A percentile compares a stretch with the other conserved stretches of the same genome.
phyloP scores from a whole-genome alignment of 2,113 vertebrate genomes.

The Lophius piscatorius region DNA sequence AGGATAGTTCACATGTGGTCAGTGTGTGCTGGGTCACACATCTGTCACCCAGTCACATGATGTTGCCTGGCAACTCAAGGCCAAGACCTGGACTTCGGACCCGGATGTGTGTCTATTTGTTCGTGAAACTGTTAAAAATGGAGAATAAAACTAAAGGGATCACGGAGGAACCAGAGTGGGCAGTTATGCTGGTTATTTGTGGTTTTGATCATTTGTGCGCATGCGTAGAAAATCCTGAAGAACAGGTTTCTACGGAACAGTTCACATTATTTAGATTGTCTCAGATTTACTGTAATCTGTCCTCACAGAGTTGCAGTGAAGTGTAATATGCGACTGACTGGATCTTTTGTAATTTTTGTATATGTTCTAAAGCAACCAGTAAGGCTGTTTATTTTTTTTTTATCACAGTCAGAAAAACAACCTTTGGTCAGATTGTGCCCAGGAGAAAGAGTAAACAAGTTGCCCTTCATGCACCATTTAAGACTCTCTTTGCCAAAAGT shows the following conservation, averaged over 20 bases:
- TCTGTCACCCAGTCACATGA: constrained; percentile 50
- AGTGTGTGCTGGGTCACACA: constrained; percentile 15
- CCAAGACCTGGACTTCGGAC: constrained; percentile 50
- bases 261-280: neutral
- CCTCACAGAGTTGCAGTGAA: neutral
- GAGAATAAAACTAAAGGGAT: neutral
- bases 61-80: constrained; percentile 43
- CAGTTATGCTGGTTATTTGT: constrained; percentile 24
- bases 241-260: constrained; percentile 10
- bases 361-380: neutral
- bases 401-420: constrained; percentile 2
- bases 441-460: constrained; percentile 33
- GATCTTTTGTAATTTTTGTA: neutral
- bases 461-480: constrained; percentile 30
- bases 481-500: neutral
- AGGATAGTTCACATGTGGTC: constrained; percentile 27
- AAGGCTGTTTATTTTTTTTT: neutral
- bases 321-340: no score
- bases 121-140: neutral
- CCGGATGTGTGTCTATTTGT: constrained; percentile 22
- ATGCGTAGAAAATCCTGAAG: constrained; percentile 34
- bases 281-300: neutral
- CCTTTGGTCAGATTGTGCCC: neutral
- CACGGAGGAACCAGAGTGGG: neutral
- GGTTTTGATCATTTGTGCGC: constrained; percentile 15